These are phyloP conservation scores for Lophotis ruficrista DNA, from an alignment of 2,113 vertebrate genomes.

Conservation along the genomic window DNA sequence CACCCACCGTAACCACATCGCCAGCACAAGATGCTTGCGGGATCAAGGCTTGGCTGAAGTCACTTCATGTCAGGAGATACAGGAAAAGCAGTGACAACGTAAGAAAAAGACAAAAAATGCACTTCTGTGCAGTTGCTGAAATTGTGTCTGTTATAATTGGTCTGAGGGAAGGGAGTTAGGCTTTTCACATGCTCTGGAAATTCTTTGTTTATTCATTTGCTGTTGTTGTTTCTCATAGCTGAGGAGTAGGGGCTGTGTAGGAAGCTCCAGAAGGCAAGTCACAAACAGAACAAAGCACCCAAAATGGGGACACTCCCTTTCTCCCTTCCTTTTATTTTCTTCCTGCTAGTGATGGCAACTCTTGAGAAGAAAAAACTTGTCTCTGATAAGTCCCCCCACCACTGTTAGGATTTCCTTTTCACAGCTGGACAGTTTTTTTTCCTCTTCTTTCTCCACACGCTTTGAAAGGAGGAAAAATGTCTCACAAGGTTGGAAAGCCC, in stretches of 20 bases:
- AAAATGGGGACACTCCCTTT: background rate
- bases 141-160: background rate
- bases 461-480: background rate
- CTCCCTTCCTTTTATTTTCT: background rate
- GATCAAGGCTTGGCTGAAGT: background rate
- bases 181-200: background rate
- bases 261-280: background rate
- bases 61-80: background rate
- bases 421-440: background rate
- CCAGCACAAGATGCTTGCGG: background rate
- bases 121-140: background rate
- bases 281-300: background rate
- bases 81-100: background rate
- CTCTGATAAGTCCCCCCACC: background rate
- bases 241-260: background rate
- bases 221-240: background rate
- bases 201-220: background rate
- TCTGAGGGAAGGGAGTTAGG: background rate
- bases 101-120: too few species aligned
- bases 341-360: background rate
- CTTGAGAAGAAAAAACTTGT: background rate
- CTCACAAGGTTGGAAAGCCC: background rate
- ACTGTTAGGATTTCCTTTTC: background rate
- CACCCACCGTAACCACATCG: accelerated
- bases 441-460: background rate